Evolutionary conservation across 2,113 vertebrate species (phyloP).

Genomic region (Nycticryphes semicollaris): DNA sequence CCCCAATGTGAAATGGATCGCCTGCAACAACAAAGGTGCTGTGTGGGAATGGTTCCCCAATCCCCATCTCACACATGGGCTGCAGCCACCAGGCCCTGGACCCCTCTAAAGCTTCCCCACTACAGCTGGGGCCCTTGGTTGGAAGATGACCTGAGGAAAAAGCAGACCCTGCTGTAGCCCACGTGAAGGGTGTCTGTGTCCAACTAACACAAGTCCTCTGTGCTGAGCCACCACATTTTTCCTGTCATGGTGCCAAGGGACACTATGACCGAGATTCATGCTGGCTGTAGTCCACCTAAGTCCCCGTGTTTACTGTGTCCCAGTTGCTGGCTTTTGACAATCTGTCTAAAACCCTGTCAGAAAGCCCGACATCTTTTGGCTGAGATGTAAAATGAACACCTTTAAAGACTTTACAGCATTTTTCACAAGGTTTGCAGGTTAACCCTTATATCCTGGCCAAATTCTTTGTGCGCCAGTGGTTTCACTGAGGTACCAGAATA

Average conservation of each 20-base stretch:
- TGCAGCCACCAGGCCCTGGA: not conserved
- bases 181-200: not conserved
- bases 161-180: not conserved
- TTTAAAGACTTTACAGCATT: not conserved
- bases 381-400: not conserved
- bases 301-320: conserved; percentile 1
- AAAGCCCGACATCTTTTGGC: not conserved
- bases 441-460: not conserved
- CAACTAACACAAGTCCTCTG: not conserved
- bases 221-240: conserved; percentile 16
- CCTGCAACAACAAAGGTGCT: conserved; percentile 94
- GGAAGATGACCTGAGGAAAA: not conserved
- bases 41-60: not conserved
- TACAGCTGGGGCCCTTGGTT: not conserved
- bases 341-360: not conserved
- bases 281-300: not conserved
- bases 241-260: not conserved
- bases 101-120: not conserved
- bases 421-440: not conserved
- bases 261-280: not conserved
- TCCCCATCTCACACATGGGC: rapidly evolving
- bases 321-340: not conserved
- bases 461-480: not conserved
- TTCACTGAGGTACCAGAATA: not conserved
- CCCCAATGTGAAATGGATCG: conserved; percentile 91